Base-by-base conservation (phyloP, 2,888 invertebrate species). In the Lasiommata megera region DNA sequence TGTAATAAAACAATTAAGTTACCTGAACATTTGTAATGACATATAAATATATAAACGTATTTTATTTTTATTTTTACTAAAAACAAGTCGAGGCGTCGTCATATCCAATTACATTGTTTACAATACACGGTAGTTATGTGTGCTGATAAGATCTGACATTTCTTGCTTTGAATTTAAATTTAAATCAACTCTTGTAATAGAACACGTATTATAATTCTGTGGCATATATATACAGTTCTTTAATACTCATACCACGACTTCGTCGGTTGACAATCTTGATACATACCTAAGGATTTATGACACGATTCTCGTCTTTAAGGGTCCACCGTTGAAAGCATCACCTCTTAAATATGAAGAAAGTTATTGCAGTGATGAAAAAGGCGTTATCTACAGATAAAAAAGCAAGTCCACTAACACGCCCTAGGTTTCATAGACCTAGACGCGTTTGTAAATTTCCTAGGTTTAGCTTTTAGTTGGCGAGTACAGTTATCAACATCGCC, bases 211-310 rank as follows among this genome's bases (percentile, higher is more conserved):
- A 50, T 51, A 54, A 34, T n/a, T 34, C 34, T 50, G n/a, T 28
- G 16, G 41, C 18, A 18, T 56, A 46, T 54, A 60, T 52, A 54
- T 52, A 50, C 44, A 56, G 41, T 71, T 75, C 72, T 46, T 81
- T 81, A 82, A 82, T 83, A 76, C 79, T 63, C 73, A 60, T 69
- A 67, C 73, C 84, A 85, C 84, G 85, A 83, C 70, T 80, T 77
- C 64, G 70, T 69, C 63, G 67, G 62, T 65, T 67, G 59, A 74
- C 73, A 73, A 82, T 80, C 78, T 78, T 78, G 77, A 82, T 80
- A 72, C 70, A 56, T 63, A 56, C 58, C 56, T 55, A 65, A 67
- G 68, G 75, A 81, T 83, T 82, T 84, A 77, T 80, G 74, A 77
- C 77, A 79, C 79, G 76, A 78, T 81, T 79, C 73, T 79, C 67